Conservation (phyloP, 2,888 invertebrate genomes). For the Halocaridina rubra region DNA sequence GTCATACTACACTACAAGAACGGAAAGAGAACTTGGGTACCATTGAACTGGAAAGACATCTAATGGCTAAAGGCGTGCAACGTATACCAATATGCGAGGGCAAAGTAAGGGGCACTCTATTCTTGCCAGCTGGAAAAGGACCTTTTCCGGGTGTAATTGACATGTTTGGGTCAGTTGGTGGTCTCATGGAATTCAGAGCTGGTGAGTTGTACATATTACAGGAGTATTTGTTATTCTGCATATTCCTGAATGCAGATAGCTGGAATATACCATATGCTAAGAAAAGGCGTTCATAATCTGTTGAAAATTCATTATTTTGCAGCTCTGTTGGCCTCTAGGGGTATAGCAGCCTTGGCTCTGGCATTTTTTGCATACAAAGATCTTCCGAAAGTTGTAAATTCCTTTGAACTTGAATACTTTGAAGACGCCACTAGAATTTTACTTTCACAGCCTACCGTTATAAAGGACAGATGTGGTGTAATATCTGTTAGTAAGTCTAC, state of each 20-base stretch:
- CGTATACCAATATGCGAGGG: slow-evolving; percentile 41
- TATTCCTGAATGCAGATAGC: too few species aligned
- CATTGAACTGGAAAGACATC: slow-evolving; percentile 36
- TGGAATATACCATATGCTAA: too few species aligned
- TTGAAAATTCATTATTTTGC: background rate
- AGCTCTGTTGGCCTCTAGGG: slow-evolving; percentile 55
- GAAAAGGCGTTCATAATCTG: too few species aligned
- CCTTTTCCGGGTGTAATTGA: slow-evolving; percentile 56
- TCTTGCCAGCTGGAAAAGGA: slow-evolving; percentile 50
- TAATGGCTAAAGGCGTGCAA: slow-evolving; percentile 36
- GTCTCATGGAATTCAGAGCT: slow-evolving; percentile 50
- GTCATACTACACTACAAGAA: slow-evolving; percentile 4
- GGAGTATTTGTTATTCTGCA: too few species aligned
- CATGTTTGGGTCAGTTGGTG: slow-evolving; percentile 42
- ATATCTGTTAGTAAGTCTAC: slow-evolving; percentile 33
- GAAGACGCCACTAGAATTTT: slow-evolving; percentile 51
- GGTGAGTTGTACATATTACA: too few species aligned
- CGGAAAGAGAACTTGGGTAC: slow-evolving; percentile 4
- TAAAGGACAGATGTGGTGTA: slow-evolving; percentile 49
- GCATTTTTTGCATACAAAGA: slow-evolving; percentile 44
- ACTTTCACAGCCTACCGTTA: slow-evolving; percentile 25
- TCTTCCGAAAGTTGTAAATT: slow-evolving; percentile 4
- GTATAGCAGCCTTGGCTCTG: slow-evolving; percentile 39
- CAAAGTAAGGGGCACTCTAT: slow-evolving; percentile 39
- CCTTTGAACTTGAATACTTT: slow-evolving; percentile 46